Base-by-base conservation (phyloP, 2,797 vertebrate species). In the Borostomias antarcticus region DNA sequence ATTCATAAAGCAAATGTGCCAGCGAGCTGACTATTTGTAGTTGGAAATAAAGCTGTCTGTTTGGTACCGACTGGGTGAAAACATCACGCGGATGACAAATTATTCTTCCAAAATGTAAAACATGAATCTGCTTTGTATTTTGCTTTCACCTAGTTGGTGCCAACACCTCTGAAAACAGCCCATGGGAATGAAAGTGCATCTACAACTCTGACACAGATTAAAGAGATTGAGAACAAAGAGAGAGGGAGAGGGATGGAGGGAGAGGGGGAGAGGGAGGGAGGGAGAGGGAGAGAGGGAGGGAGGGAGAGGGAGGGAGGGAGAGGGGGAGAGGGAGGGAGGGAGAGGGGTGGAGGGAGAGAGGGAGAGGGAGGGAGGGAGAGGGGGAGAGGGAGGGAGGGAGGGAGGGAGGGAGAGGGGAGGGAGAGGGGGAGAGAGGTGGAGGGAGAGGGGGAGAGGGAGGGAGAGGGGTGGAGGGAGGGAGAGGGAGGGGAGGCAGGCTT, bases 401-500 rank as follows among this genome's bases (percentile, higher is more conserved):
- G 25, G 19, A 28, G 23, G 13, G 33, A 40, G 35, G 35, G 21
- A 43, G 13, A 11, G 23, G 13, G 58, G 23, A 19, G 23, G 3
- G 32, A 33, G 32, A 9, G 4, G 32, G 9, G 17, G 43, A 45
- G 43, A 45, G 5, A 45, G 43, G 17, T 10, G 17, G 67, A 64
- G 59, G 62, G 5, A 30, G 7, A 35, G 26, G 48, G 29, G 30
- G 21, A 32, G 61, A 30, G 69, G 65, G 66, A 33, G 60, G 61
- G 75, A 56, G 70, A 82, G 84, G 47, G 72, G 79, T 64, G 73
- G 67, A 74, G 80, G 83, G 67, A 85, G 73, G 65, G 85, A 86
- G 70, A 91, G 68, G 85, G 88, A 89, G 86, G 89, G 92, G 85
- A 92, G 75, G 88, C 88, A 93, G 80, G 88, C 91, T 79, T 91